Evolutionary conservation across 2,113 vertebrate species (phyloP), one percentile per base, ranked within the genome.

Genomic region (Malurus elegans): DNA sequence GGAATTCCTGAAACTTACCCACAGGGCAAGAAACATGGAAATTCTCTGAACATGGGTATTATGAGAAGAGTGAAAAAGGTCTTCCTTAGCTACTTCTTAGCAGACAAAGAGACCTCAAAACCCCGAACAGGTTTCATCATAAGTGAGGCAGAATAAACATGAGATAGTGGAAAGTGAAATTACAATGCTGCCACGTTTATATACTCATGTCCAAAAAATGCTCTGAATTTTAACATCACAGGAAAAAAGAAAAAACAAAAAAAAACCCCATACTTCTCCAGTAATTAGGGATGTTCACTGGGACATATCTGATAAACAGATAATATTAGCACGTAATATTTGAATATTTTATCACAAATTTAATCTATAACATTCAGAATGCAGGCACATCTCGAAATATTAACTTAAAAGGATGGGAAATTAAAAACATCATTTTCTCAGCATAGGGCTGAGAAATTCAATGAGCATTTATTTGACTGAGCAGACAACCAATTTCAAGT

Each of bases 31-130:
- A 67, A 72, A 56, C 3, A 26, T 19, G 45, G 47, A 61, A 89
- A 79, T 2, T 34, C 23, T 42, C 61, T 2, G 2, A 80, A n/a
- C 3, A 15, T 1, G 1, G 5, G 3, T 34, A 19, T 61, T 14
- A 47, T 8, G 2, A 44, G 26, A 86, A 64, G 26, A 84, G 32
- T 13, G 21, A 62, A 79, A 67, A 79, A 78, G 5, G 12, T 38
- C 58, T 66, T 56, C 24, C 19, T 69, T 62, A 57, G 12, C 40
- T 60, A 19, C 21, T 76, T 34, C 9, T 26, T 34, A 64, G 31
- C 18, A 73, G 54, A 5, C 24, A 67, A 58, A 91, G 23, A 86
- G 18, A 73, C 18, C 21, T 21, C 4, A 62, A 57, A 36, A 9
- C 2, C 16, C 8, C 19, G 9, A 28, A 28, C 4, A 65, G 28